phyloP scores from a whole-genome alignment of 2,113 vertebrate species.

The Gymnogyps californianus region DNA sequence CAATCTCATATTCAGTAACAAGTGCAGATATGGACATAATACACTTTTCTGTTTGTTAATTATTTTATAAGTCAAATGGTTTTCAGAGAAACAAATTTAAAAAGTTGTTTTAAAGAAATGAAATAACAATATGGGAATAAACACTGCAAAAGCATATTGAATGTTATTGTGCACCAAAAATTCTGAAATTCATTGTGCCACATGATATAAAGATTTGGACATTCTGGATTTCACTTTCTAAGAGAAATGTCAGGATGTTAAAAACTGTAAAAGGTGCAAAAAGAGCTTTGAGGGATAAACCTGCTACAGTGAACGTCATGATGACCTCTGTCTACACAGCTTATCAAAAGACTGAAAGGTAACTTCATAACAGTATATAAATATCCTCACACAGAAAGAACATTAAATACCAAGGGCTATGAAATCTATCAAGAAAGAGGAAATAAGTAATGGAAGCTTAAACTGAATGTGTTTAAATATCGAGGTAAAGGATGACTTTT shows the following conservation, averaged over 20 bases:
- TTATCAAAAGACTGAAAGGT: not conserved
- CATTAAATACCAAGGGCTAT: not conserved
- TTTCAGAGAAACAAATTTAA: not conserved
- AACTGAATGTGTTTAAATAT: not conserved
- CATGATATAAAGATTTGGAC: not conserved
- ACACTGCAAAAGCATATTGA: not conserved
- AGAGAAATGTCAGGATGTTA: not conserved
- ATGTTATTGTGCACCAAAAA: not conserved
- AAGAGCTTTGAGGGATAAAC: not conserved
- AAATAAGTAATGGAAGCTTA: not conserved
- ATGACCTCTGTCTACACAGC: not conserved
- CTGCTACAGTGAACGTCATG: not conserved
- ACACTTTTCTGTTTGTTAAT: not conserved
- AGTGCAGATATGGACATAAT: not conserved
- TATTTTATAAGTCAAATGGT: not conserved
- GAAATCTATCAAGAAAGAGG: not conserved
- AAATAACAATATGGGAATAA: not conserved
- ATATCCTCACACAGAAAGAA: not conserved
- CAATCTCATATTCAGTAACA: not conserved
- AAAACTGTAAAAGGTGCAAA: not conserved
- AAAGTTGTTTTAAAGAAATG: not conserved
- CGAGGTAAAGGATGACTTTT: not conserved
- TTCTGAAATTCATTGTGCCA: not conserved
- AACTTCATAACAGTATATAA: not conserved
- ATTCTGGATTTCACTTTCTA: not conserved